Conservation (phyloP, 2,113 vertebrate genomes). For the Chloropsis cyanopogon region DNA sequence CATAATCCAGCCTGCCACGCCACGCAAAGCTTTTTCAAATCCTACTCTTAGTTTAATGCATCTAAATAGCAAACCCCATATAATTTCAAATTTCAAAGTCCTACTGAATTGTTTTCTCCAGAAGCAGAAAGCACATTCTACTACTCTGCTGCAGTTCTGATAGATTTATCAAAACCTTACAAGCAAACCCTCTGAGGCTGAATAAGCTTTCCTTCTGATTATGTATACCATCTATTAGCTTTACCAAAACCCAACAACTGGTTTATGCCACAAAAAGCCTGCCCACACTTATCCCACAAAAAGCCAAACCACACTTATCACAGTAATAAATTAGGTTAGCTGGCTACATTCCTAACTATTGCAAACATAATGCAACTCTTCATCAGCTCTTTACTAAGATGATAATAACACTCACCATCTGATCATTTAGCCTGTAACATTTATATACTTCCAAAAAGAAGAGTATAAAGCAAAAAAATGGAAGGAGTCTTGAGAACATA, state of each 20-base stretch:
- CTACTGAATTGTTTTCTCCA: neutral
- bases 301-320: neutral
- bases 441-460: neutral
- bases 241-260: neutral
- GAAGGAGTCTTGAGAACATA: neutral
- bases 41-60: neutral
- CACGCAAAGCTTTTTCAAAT: neutral
- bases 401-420: neutral
- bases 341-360: neutral
- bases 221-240: neutral
- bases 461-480: neutral
- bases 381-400: neutral
- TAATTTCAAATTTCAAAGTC: neutral
- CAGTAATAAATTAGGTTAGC: neutral
- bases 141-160: neutral
- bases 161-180: neutral
- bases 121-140: neutral
- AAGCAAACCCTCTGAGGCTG: neutral
- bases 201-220: neutral
- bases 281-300: neutral
- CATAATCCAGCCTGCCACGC: neutral
- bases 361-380: neutral
- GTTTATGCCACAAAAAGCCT: neutral
- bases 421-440: neutral
- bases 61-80: neutral